Percentiles rank a stretch among this genome's conserved stretches.
phyloP scores from a whole-genome alignment of 2,888 invertebrate species.

The Philereme transversata region DNA sequence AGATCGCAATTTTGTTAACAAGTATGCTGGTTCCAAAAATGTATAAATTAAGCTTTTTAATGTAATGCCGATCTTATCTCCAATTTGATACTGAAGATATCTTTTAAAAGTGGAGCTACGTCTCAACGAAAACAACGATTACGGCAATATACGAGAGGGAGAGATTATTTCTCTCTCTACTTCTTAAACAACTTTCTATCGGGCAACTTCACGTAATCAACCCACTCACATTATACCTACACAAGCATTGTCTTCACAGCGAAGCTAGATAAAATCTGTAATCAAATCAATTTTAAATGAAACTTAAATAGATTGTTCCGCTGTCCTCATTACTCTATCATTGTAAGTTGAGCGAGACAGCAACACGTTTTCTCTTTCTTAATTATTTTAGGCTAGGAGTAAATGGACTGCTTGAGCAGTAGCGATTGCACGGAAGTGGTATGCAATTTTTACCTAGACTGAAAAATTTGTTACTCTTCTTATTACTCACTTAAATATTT shows the following conservation, averaged over 20 bases:
- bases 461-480: no score
- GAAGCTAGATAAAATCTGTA: conserved; percentile 38
- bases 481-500: no score
- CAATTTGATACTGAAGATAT: not conserved
- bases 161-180: not conserved
- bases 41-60: no score
- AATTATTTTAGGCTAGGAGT: conserved; percentile 12
- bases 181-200: conserved; percentile 14
- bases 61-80: no score
- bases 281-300: conserved; percentile 45
- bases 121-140: not conserved
- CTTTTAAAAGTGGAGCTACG: not conserved
- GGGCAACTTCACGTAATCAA: conserved; percentile 11
- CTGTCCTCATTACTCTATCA: conserved; percentile 45
- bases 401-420: conserved; percentile 14
- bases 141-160: not conserved
- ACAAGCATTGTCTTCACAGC: conserved; percentile 24
- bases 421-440: not conserved
- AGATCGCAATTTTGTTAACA: no score
- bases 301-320: conserved; percentile 43
- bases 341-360: conserved; percentile 24
- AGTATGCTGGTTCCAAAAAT: no score
- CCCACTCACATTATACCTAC: conserved; percentile 19
- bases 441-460: no score
- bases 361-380: conserved; percentile 21